Conservation (phyloP, 2,888 invertebrate genomes). For the Autographa gamma region DNA sequence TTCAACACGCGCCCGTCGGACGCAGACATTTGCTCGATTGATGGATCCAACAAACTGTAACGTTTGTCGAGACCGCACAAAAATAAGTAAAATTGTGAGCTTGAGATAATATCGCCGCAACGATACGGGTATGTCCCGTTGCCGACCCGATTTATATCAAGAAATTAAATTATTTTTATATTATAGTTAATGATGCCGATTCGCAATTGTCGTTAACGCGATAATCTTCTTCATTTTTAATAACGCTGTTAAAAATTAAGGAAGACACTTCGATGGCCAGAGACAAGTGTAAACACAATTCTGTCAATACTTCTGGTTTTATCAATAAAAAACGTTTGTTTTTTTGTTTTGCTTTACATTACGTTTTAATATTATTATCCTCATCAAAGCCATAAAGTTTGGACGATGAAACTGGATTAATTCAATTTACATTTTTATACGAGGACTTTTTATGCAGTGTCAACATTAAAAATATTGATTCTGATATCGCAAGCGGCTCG, state of each 20-base stretch:
- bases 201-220: constrained; percentile 33
- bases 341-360: constrained; percentile 13
- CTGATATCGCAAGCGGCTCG: constrained; percentile 43
- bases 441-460: constrained; percentile 51
- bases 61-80: constrained; percentile 62
- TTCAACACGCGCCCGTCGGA: constrained; percentile 67
- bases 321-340: constrained; percentile 29
- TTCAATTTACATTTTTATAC: constrained; percentile 56
- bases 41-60: constrained; percentile 64
- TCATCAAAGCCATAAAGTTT: constrained; percentile 55
- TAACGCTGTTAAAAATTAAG: constrained; percentile 50
- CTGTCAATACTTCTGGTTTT: constrained; percentile 30
- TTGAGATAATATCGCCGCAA: constrained; percentile 64
- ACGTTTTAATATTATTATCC: constrained; percentile 50
- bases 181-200: constrained; percentile 30
- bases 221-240: constrained; percentile 46
- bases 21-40: constrained; percentile 61
- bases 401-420: constrained; percentile 60
- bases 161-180: constrained; percentile 49
- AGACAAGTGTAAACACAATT: constrained; percentile 40
- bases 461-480: constrained; percentile 44
- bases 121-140: constrained; percentile 49
- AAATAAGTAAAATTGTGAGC: constrained; percentile 61
- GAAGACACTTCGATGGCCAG: constrained; percentile 47
- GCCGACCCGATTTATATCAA: constrained; percentile 35